Conservation (phyloP, 2,888 invertebrate genomes). For the Polymixis lichenea region DNA sequence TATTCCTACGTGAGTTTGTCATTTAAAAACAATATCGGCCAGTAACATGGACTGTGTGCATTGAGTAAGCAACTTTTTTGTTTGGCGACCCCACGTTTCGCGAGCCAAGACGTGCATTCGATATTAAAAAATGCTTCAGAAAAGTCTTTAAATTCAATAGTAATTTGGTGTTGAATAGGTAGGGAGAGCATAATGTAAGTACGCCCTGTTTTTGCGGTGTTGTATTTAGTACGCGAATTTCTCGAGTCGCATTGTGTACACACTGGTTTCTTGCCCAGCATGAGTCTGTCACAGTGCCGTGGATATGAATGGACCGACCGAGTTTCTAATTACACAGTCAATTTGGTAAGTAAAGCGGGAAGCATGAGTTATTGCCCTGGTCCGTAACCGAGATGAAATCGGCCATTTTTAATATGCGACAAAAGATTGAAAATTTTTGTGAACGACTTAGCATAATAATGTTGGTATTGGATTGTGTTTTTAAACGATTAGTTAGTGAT, state of each 20-base stretch:
- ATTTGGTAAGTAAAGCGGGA: conserved; percentile 86
- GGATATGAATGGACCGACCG: conserved; percentile 79
- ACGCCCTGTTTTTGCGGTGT: conserved; percentile 89
- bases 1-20: conserved; percentile 76
- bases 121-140: conserved; percentile 86
- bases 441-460: conserved; percentile 81
- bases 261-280: conserved; percentile 88
- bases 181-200: conserved; percentile 85
- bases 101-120: conserved; percentile 82
- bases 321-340: conserved; percentile 89
- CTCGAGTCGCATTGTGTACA: conserved; percentile 84
- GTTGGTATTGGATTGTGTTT: conserved; percentile 75
- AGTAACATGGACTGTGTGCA: conserved; percentile 63
- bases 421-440: conserved; percentile 77
- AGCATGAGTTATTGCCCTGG: conserved; percentile 86
- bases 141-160: conserved; percentile 89
- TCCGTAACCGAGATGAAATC: conserved; percentile 86
- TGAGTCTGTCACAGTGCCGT: conserved; percentile 82
- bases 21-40: conserved; percentile 70
- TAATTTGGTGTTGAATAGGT: conserved; percentile 86
- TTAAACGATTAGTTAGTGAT: conserved; percentile 80
- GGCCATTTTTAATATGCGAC: conserved; percentile 81
- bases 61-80: conserved; percentile 75
- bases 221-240: conserved; percentile 88
- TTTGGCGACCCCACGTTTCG: conserved; percentile 73